Evolutionary conservation across 2,888 invertebrate species (phyloP).

Genomic region (Thymelicus lineola): DNA sequence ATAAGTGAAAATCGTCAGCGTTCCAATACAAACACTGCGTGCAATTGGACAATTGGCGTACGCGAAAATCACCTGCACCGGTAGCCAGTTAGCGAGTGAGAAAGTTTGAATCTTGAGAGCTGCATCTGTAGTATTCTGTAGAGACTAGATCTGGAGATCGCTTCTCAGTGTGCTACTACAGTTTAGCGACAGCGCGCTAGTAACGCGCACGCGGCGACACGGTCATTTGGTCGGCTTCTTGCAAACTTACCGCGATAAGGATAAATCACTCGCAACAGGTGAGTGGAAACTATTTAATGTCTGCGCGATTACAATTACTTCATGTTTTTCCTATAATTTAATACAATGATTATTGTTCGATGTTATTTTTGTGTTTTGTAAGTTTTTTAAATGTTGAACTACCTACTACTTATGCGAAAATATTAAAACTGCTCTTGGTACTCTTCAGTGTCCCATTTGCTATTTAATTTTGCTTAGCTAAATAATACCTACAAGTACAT

Average conservation of each 20-base stretch:
- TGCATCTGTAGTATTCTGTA: no score
- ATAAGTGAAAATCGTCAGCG: background rate
- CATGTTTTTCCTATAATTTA: background rate
- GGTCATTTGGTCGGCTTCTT: background rate
- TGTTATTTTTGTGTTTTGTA: background rate
- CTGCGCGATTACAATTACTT: background rate
- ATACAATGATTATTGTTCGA: background rate
- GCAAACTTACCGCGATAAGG: background rate
- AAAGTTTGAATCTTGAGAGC: background rate
- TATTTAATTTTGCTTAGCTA: background rate
- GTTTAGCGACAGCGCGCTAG: background rate
- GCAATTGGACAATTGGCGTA: constrained; percentile 2
- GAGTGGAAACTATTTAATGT: background rate
- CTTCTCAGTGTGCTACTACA: background rate
- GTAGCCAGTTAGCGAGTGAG: background rate
- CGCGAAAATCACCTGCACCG: background rate
- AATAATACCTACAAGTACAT: background rate
- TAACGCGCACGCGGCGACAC: constrained; percentile 1
- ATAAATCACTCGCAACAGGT: background rate
- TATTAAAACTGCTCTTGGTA: background rate
- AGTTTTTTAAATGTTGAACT: background rate
- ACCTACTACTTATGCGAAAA: background rate
- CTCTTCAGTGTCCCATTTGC: no score
- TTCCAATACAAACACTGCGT: background rate
- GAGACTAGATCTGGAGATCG: background rate